Percentiles rank a stretch among this genome's conserved stretches.
phyloP scores from a whole-genome alignment of 1,140 invertebrate species.

The Chrysopa pallens region DNA sequence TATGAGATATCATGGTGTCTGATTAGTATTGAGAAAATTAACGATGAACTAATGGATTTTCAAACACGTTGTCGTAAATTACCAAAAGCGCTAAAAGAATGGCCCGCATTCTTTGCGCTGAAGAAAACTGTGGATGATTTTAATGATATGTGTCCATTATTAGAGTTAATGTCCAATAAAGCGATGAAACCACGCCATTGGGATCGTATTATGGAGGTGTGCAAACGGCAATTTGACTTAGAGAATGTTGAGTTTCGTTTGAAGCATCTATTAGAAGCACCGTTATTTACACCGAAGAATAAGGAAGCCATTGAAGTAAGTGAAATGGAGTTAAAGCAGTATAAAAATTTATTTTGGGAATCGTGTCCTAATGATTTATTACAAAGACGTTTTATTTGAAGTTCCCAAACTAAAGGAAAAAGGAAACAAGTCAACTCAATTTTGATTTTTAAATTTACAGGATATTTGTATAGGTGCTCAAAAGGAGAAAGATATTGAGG shows the following conservation, averaged over 20 bases:
- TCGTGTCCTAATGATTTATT: too few species aligned
- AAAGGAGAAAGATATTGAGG: conserved; percentile 96
- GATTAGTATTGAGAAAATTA: conserved; percentile 94
- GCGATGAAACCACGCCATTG: conserved; percentile 95
- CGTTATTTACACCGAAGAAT: conserved; percentile 50
- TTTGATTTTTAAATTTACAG: conserved; percentile 21
- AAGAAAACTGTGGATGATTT: conserved; percentile 96
- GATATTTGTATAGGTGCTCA: conserved; percentile 96
- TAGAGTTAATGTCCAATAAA: conserved; percentile 94
- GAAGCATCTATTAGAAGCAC: conserved; percentile 89
- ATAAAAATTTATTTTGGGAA: too few species aligned
- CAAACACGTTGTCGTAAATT: conserved; percentile 88
- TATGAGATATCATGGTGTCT: conserved; percentile 94
- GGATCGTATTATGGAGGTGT: conserved; percentile 87
- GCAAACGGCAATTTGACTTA: conserved; percentile 75
- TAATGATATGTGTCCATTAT: conserved; percentile 88
- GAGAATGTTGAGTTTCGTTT: conserved; percentile 86
- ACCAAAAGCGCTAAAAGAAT: conserved; percentile 89
- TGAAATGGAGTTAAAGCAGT: not conserved
- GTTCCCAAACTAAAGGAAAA: conserved; percentile 3
- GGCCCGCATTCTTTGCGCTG: conserved; percentile 89
- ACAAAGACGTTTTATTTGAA: not conserved
- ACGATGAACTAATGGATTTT: conserved; percentile 92
- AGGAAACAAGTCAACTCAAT: too few species aligned
- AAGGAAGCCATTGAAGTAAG: conserved; percentile 90